Base-by-base conservation (phyloP, 2,888 invertebrate genomes). In the Melanostoma scalare region DNA sequence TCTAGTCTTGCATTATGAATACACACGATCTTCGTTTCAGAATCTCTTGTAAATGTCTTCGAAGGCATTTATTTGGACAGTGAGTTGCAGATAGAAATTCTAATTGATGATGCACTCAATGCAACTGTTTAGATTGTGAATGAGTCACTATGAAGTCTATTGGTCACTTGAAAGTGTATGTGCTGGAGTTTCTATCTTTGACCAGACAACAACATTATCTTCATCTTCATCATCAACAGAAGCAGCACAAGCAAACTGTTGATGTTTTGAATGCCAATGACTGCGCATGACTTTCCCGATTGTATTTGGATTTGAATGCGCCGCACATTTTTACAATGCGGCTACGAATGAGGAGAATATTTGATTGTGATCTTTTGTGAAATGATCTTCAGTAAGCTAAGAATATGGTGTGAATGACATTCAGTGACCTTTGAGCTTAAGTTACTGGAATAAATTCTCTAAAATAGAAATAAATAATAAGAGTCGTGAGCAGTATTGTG, bases 181-280 rank as follows among this genome's bases (percentile, higher is more conserved):
- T 42, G 2, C 30, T 20, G 56, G 31, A 46, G 31, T 30, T 69
- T 10, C 10, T 60, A 52, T 63, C 67, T 20, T 1, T 20, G 20
- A 20, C 20, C 20, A 20, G 20, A 1, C 20, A 1, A 20, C 74
- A 69, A 65, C 69, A 61, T 53, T 38, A 56, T 63, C 58, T 35
- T 40, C 68, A 58, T 55, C 76, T 68, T 60, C 72, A 81, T 33
- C 61, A 52, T 61, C 30, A 61, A 55, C 53, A 56, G 69, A 50
- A 42, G 30, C 36, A 63, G 46, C 48, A 48, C 3, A 33, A n/a
- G 63, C 55, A 61, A 77, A 38, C 56, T 50, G 69, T 40, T 80
- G 67, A 73, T 67, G 79, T 52, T 63, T 77, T 73, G 81, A 77
- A 82, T 82, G 81, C 73, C 81, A 82, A 82, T 77, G 81, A 56